These are phyloP conservation scores for Allygus modestus DNA, from an alignment of 2,888 invertebrate species.

Conservation along the genomic window DNA sequence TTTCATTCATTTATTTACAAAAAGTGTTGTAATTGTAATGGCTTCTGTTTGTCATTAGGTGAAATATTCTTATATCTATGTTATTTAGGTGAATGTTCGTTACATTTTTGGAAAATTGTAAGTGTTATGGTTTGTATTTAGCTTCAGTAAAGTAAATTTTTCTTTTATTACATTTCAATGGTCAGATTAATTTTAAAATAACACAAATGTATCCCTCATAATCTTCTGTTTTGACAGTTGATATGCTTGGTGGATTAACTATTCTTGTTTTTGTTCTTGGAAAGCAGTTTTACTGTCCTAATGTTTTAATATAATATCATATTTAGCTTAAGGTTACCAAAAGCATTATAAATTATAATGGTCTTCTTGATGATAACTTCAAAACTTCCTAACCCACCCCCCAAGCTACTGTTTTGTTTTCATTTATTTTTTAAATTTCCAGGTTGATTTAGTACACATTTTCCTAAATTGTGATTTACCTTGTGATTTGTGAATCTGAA, in stretches of 20 bases:
- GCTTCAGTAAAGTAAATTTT: not conserved
- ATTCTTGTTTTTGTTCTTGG: not conserved
- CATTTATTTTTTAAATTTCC: no score
- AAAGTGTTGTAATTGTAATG: conserved; percentile 3
- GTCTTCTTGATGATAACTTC: no score
- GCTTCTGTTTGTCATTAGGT: conserved; percentile 48
- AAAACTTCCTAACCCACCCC: no score
- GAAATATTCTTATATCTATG: not conserved
- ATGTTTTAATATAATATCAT: not conserved
- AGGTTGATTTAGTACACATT: no score
- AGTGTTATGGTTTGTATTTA: not conserved
- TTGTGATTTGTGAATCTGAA: no score
- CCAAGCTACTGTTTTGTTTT: no score
- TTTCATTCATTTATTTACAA: not conserved
- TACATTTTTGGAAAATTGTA: not conserved
- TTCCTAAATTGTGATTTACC: no score
- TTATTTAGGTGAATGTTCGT: not conserved
- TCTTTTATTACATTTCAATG: no score
- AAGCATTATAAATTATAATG: no score
- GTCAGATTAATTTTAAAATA: no score
- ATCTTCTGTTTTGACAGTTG: not conserved
- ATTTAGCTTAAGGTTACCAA: no score
- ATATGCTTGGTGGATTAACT: not conserved
- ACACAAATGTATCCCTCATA: not conserved
- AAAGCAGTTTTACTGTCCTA: not conserved